Evolutionary conservation across 2,888 invertebrate species (phyloP), one percentile per base, ranked within the genome.

Genomic region (Lamellibrachia columna): DNA sequence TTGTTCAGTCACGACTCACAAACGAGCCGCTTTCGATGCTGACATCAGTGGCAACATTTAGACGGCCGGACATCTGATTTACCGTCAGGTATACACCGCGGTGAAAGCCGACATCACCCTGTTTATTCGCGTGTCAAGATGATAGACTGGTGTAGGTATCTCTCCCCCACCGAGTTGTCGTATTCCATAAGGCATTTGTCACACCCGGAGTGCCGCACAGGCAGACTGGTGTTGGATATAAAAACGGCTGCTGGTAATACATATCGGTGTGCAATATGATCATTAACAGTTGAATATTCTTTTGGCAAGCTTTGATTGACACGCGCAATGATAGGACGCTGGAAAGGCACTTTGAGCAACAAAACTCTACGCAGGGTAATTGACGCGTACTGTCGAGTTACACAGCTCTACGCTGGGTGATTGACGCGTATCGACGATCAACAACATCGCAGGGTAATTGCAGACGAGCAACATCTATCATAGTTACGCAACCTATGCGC

Each of bases 41-140:
- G 75, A 75, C 75, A 75, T 75, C 75, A 75, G 75, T 22, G 3
- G 6, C 75, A 11, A 75, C 75, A 75, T 75, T 75, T 6, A 6
- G 75, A 75, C 75, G 15, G 22, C n/a, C 75, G n/a, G 22, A 4
- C 1, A 15, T 15, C 75, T 75, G 75, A 75, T 75, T 75, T 75
- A 75, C n/a, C 75, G 75, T n/a, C 75, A 75, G 75, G 75, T 75
- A n/a, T 22, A 75, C 75, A 75, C 75, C 22, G 75, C 75, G 75
- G 75, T n/a, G 75, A 75, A 75, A 75, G 75, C 75, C n/a, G 75
- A 75, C 75, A 22, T 75, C 75, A 15, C 75, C 75, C n/a, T 75
- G 22, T 75, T 6, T 75, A 75, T 22, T 75, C 75, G 75, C n/a
- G 75, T 22, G 75, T 22, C 75, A 75, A 15, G 75, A 75, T 22